phyloP scores from a whole-genome alignment of 2,113 vertebrate species.

The Perccottus glenii region DNA sequence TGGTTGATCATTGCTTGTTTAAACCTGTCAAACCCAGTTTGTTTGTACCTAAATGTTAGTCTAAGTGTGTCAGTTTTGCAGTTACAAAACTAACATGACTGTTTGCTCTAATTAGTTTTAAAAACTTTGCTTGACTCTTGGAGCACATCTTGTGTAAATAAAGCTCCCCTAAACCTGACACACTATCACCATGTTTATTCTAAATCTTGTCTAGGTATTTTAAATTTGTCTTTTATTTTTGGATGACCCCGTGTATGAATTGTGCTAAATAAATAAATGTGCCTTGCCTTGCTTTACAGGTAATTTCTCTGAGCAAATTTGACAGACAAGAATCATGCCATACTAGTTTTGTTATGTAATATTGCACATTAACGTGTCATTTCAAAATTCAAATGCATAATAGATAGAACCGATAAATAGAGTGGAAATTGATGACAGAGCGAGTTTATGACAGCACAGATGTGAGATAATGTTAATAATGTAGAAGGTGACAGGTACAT shows the following conservation, averaged over 20 bases:
- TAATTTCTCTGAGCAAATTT: constrained; percentile 10
- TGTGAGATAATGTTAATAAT: constrained; percentile 18
- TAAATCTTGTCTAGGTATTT: too few species aligned
- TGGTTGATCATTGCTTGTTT: background rate
- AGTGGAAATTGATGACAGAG: background rate
- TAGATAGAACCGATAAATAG: constrained; percentile 13
- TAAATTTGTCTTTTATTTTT: too few species aligned
- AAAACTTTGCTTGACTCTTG: background rate
- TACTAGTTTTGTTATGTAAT: constrained; percentile 34
- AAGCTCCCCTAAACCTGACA: too few species aligned
- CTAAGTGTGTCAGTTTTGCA: constrained; percentile 23
- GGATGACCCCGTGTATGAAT: too few species aligned
- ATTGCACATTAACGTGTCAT: constrained; percentile 39
- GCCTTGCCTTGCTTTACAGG: background rate
- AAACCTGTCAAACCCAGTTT: background rate
- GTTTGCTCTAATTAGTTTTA: constrained; percentile 3
- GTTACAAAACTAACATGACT: constrained; percentile 16
- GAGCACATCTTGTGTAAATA: background rate
- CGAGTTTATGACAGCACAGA: background rate
- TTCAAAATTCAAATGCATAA: constrained; percentile 37
- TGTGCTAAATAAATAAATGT: too few species aligned
- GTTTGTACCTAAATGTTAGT: constrained; percentile 15
- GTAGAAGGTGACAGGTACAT: constrained; percentile 22
- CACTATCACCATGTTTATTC: too few species aligned
- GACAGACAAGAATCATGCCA: constrained; percentile 26